Percentiles rank a stretch among this genome's conserved stretches.
Evolutionary conservation across 2,888 invertebrate species (phyloP).

Genomic region (Ectropis crepuscularia): DNA sequence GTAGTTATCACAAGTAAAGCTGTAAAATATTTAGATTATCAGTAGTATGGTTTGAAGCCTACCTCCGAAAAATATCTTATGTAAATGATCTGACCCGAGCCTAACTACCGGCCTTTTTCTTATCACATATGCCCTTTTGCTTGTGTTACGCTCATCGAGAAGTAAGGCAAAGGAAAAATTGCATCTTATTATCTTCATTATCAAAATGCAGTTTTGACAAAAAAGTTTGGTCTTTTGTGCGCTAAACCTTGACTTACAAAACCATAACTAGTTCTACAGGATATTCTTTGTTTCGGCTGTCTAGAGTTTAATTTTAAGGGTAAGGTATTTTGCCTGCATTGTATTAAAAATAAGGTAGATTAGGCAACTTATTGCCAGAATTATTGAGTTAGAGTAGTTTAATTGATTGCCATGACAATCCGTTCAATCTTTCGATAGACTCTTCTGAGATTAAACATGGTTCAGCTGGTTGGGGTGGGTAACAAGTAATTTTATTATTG

Average conservation of each 20-base stretch:
- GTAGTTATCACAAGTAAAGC: neutral
- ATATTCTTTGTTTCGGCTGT: neutral
- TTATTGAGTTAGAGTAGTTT: too few relatives aligned
- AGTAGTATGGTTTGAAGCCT: conserved; percentile 1
- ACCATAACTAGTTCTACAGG: neutral
- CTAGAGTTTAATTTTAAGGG: too few relatives aligned
- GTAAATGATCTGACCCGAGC: too few relatives aligned
- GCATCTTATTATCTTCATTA: conserved; percentile 5
- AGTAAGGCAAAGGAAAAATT: conserved; percentile 6
- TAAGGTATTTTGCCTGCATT: too few relatives aligned
- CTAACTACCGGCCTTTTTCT: conserved; percentile 44
- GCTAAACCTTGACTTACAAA: conserved; percentile 12
- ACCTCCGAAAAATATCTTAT: conserved; percentile 21
- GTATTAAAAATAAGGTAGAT: too few relatives aligned
- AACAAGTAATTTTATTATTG: too few relatives aligned
- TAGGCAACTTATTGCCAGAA: too few relatives aligned
- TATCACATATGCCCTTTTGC: conserved; percentile 46
- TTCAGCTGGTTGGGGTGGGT: too few relatives aligned
- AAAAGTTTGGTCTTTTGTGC: neutral
- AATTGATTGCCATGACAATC: too few relatives aligned
- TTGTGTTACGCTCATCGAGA: conserved; percentile 11
- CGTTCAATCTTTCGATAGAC: too few relatives aligned
- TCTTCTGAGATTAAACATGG: too few relatives aligned
- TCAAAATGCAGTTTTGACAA: conserved; percentile 6
- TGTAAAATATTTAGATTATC: neutral